Base-by-base conservation (phyloP, 2,113 vertebrate species). In the Epinephelus cyanopodus region DNA sequence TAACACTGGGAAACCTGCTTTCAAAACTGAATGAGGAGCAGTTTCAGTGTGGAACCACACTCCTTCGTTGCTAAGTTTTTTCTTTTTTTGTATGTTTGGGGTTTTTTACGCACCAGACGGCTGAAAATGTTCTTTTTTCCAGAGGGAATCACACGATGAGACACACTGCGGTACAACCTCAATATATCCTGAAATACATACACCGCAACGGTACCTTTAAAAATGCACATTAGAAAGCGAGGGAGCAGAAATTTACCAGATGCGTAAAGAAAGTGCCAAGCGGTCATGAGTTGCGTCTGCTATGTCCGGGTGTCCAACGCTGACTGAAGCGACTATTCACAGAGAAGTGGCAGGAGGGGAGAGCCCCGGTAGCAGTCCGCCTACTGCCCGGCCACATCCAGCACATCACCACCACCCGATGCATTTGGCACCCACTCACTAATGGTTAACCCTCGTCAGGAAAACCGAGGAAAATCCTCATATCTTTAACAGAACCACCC, bases 341-440 rank as follows among this genome's bases (percentile, higher is more conserved):
- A 19, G 54, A 60, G n/a, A 25, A 74, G 56, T 68, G 73, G 52
- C 14, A 1, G 33, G 15, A 53, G 62, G 15, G 60, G 9, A 12
- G 52, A n/a, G 61, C 45, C 54, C 2, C 8, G n/a, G 48, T 39
- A 29, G n/a, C 45, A 42, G 71, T 67, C 67, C 85, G 67, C 85
- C 77, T 67, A 48, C 84, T 27, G 52, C 8, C 84, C 42, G 25
- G 48, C 11, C 64, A 64, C 37, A 69, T 39, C 39, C 58, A 27
- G 25, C 76, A 60, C 75, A 64, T 69, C 48, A 77, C 66, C 50
- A n/a, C 27, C 45, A 50, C 39, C 29, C 18, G 48, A 62, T 27
- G 77, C 73, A 78, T 68, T 57, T 7, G 58, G 48, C 69, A 64
- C 18, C 18, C n/a, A 2, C 25, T 27, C 18, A 47, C 45, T 50